Percentiles rank a stretch among this genome's conserved stretches.
Evolutionary conservation across 2,113 vertebrate genomes (phyloP).

Genomic region (Embiotoca jacksoni): DNA sequence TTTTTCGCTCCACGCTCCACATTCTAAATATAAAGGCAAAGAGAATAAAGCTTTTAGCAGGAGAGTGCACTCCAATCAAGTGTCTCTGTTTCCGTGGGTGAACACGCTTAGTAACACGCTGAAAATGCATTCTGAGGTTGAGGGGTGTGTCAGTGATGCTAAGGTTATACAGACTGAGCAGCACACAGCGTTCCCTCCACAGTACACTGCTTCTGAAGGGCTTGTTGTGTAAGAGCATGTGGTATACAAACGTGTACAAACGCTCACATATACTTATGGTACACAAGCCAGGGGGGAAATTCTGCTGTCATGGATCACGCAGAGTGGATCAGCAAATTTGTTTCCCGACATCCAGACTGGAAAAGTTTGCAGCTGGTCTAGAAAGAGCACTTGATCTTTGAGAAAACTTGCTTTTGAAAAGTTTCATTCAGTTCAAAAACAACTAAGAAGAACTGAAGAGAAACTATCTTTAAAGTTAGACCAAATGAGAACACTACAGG

Average conservation of each 20-base stretch:
- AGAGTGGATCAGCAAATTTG: conserved; percentile 12
- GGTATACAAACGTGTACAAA: conserved; percentile 10
- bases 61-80: conserved; percentile 79
- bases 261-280: conserved; percentile 1
- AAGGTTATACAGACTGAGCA: conserved; percentile 58
- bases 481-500: conserved; percentile 20
- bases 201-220: conserved; percentile 44
- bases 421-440: neutral
- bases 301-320: conserved; percentile 34
- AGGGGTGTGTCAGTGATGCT: conserved; percentile 62
- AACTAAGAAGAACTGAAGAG: neutral
- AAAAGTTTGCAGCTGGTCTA: conserved; percentile 22
- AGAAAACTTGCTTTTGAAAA: conserved; percentile 9
- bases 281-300: conserved; percentile 26
- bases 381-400: neutral
- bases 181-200: conserved; percentile 27
- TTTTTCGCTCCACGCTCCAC: conserved; percentile 50
- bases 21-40: conserved; percentile 75
- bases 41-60: conserved; percentile 77
- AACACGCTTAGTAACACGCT: conserved; percentile 57
- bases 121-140: conserved; percentile 73
- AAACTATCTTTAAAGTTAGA: conserved; percentile 2
- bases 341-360: conserved; percentile 6
- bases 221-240: conserved; percentile 60
- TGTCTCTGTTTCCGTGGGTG: conserved; percentile 68